phyloP scores from a whole-genome alignment of 2,113 vertebrate genomes.

The Pachycephala philippinensis region DNA sequence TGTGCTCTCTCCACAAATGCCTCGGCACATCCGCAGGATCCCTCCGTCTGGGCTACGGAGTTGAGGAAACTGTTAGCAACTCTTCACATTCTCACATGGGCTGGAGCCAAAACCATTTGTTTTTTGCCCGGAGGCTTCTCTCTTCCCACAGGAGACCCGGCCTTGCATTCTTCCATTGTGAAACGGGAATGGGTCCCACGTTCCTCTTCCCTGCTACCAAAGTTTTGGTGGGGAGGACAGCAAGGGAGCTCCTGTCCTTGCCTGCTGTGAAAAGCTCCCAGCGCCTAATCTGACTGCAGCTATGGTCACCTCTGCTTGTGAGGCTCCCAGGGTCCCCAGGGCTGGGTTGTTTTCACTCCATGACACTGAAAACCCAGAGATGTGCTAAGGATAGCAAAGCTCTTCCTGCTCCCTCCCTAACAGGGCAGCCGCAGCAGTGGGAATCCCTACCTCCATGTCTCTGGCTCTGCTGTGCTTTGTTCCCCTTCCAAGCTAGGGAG shows the following conservation, averaged over 20 bases:
- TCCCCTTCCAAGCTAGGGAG: background rate
- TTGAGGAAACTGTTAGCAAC: slow-evolving; percentile 47
- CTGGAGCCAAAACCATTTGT: slow-evolving; percentile 29
- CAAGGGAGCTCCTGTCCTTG: background rate
- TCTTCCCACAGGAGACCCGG: slow-evolving; percentile 46
- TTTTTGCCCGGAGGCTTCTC: slow-evolving; percentile 48
- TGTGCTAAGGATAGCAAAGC: background rate
- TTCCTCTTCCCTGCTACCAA: background rate
- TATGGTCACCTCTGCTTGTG: background rate
- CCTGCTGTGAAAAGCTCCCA: background rate
- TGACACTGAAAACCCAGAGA: background rate
- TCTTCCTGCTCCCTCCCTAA: background rate
- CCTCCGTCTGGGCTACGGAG: slow-evolving; percentile 1
- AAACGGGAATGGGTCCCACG: background rate
- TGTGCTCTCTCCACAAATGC: background rate
- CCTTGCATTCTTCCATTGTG: slow-evolving; percentile 36
- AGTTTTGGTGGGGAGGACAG: background rate
- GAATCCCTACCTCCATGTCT: background rate
- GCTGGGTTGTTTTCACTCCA: background rate
- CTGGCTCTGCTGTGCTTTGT: background rate
- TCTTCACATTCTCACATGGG: slow-evolving; percentile 35
- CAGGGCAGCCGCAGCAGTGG: background rate
- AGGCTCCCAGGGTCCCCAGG: background rate
- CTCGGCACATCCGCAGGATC: background rate
- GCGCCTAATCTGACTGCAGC: background rate